Evolutionary conservation across 2,888 invertebrate genomes (phyloP).

Genomic region (Callosobruchus maculatus): DNA sequence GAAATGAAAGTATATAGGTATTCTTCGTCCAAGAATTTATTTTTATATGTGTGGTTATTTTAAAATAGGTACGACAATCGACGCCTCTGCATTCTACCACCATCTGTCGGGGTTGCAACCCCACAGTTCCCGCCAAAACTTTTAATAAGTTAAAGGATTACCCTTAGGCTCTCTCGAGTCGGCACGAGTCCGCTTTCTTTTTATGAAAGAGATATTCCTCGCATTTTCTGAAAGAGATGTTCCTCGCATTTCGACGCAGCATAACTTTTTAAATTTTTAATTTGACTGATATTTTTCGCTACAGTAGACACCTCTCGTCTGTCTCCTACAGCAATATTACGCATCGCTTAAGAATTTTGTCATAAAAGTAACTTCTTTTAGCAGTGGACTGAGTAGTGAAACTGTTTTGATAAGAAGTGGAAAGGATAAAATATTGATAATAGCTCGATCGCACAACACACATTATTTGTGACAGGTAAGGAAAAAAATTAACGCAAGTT

Average conservation of each 20-base stretch:
- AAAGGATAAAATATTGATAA: too few species aligned
- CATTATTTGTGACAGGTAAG: too few species aligned
- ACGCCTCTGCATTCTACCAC: background rate
- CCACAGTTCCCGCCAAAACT: conserved; percentile 24
- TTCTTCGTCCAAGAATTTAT: too few species aligned
- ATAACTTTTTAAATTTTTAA: background rate
- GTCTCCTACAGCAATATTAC: background rate
- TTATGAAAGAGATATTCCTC: background rate
- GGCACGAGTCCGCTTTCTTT: background rate
- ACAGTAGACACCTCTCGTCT: background rate
- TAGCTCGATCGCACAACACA: too few species aligned
- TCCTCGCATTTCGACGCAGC: background rate
- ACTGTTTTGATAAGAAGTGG: background rate
- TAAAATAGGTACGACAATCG: background rate
- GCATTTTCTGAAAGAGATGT: background rate
- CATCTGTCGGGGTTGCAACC: background rate
- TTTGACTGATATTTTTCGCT: background rate
- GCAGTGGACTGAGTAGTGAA: background rate
- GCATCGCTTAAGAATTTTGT: background rate
- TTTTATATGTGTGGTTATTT: too few species aligned
- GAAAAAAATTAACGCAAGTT: too few species aligned
- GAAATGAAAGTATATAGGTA: too few species aligned
- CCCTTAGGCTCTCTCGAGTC: conserved; percentile 34
- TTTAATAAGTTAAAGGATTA: conserved; percentile 48
- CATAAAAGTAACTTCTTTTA: background rate